phyloP scores from a whole-genome alignment of 2,113 vertebrate species.

The Thamnophis sirtalis region DNA sequence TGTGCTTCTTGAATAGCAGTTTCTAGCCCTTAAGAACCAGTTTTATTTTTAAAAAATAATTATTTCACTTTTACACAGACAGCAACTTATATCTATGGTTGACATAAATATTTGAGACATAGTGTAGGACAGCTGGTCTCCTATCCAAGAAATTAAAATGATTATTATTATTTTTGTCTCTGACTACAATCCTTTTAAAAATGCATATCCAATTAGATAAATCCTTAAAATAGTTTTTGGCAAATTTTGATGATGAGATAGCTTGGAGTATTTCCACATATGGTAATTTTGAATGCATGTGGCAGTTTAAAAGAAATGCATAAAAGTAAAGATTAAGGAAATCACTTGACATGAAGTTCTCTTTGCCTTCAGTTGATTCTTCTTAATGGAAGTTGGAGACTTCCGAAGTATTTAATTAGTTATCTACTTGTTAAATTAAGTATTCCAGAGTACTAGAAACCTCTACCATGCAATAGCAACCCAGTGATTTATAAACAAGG shows the following conservation, averaged over 20 bases:
- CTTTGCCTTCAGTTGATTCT: not conserved
- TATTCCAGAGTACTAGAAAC: not conserved
- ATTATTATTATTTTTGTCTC: not conserved
- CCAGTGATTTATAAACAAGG: not conserved
- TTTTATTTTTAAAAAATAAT: not conserved
- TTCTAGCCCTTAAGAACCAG: not conserved
- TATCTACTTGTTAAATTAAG: not conserved
- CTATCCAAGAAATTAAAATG: not conserved
- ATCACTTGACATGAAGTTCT: not conserved
- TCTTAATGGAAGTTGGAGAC: not conserved
- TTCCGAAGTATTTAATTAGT: not conserved
- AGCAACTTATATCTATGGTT: not conserved
- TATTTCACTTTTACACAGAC: not conserved
- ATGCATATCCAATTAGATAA: not conserved
- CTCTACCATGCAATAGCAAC: not conserved
- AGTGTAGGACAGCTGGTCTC: not conserved
- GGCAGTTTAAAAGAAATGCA: not conserved
- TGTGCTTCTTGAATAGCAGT: not conserved
- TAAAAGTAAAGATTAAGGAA: not conserved
- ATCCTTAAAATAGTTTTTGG: not conserved
- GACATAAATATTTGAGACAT: not conserved
- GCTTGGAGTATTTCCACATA: not conserved
- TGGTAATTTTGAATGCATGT: not conserved
- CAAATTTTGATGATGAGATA: not conserved
- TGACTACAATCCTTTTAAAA: not conserved